Percentiles rank a stretch among this genome's conserved stretches.
Evolutionary conservation across 1,140 invertebrate genomes (phyloP).

Genomic region (Liolophura sinensis): DNA sequence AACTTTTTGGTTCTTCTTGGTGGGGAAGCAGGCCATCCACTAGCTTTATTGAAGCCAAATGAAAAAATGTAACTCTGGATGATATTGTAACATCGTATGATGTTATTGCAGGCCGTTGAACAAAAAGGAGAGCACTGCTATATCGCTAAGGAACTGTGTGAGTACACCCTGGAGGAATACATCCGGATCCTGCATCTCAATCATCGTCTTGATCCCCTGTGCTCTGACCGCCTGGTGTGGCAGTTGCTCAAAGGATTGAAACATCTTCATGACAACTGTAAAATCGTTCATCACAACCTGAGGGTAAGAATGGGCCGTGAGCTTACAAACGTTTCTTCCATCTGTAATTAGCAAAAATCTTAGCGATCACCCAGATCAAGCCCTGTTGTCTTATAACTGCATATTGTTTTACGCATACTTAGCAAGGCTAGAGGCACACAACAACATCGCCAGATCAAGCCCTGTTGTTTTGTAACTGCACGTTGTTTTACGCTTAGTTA

Average conservation of each 20-base stretch:
- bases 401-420: neutral
- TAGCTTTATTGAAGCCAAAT: too few relatives aligned
- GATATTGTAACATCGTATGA: too few relatives aligned
- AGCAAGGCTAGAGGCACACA: too few relatives aligned
- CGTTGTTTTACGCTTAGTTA: too few relatives aligned
- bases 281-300: slow-evolving; percentile 33
- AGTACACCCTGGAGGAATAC: slow-evolving; percentile 42
- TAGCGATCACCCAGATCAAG: neutral
- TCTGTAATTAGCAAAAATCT: neutral
- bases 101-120: slow-evolving; percentile 13
- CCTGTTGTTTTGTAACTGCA: too few relatives aligned
- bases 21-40: too few relatives aligned
- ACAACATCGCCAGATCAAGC: too few relatives aligned
- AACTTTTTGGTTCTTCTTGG: too few relatives aligned
- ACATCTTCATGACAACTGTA: slow-evolving; percentile 32
- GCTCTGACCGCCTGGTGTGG: slow-evolving; percentile 33
- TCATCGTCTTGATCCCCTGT: slow-evolving; percentile 24
- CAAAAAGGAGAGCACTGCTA: slow-evolving; percentile 16
- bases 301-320: slow-evolving; percentile 21
- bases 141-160: slow-evolving; percentile 41
- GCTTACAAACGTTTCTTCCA: too few relatives aligned
- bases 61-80: too few relatives aligned
- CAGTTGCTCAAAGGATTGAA: slow-evolving; percentile 39
- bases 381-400: neutral
- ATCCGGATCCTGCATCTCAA: slow-evolving; percentile 22